A percentile compares a stretch with the other conserved stretches of the same genome.
Conservation (phyloP, 2,888 invertebrate species). For the Patella ulyssiponensis region DNA sequence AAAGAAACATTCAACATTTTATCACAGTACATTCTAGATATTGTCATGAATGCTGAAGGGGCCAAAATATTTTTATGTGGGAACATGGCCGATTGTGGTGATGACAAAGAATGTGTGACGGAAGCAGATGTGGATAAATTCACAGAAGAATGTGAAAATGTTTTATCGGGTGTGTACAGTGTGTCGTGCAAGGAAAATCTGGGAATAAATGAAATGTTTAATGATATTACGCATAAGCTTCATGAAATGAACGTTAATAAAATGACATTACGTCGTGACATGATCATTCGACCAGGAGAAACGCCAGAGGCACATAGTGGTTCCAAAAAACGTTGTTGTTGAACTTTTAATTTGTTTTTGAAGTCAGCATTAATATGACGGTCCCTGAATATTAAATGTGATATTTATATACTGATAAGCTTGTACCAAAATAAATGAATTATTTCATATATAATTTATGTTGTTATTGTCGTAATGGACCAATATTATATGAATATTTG, state of each 20-base stretch:
- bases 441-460: too few species aligned
- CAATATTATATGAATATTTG: too few species aligned
- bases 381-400: too few species aligned
- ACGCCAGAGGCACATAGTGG: constrained; percentile 46
- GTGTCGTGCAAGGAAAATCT: constrained; percentile 90
- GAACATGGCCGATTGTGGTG: constrained; percentile 89
- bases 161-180: constrained; percentile 89
- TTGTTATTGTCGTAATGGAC: too few species aligned
- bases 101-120: constrained; percentile 81
- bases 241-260: constrained; percentile 54
- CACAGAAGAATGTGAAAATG: constrained; percentile 88
- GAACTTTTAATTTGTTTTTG: not conserved
- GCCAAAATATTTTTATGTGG: constrained; percentile 96
- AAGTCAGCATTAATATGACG: too few species aligned
- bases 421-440: too few species aligned
- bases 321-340: constrained; percentile 55
- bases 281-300: constrained; percentile 55
- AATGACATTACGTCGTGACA: constrained; percentile 58
- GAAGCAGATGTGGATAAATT: constrained; percentile 91
- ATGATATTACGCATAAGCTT: constrained; percentile 80
- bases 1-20: constrained; percentile 92
- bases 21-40: constrained; percentile 92
- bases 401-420: too few species aligned
- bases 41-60: constrained; percentile 86
- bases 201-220: constrained; percentile 91